phyloP scores from a whole-genome alignment of 2,888 invertebrate species.

The Rhabditoides inermis region DNA sequence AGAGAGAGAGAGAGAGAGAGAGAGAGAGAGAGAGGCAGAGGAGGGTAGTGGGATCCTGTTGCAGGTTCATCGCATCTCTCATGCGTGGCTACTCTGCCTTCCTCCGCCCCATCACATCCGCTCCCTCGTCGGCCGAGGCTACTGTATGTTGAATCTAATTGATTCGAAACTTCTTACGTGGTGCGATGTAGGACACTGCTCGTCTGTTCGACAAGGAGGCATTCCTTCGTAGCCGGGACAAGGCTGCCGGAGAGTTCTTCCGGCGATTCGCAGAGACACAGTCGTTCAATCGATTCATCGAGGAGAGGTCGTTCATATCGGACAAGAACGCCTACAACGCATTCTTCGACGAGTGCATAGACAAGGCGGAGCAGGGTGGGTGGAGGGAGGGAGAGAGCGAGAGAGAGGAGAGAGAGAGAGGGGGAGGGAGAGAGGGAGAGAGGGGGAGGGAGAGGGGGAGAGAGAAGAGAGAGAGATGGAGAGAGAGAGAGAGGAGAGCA shows the following conservation, averaged over 20 bases:
- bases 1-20: not conserved
- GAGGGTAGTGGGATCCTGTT: not conserved
- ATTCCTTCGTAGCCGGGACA: slow-evolving; percentile 79
- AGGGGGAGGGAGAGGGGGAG: no score
- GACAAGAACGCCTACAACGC: slow-evolving; percentile 82
- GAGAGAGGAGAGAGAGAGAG: not conserved
- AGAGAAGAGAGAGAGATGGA: no score
- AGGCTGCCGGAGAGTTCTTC: slow-evolving; percentile 57
- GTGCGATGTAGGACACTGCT: slow-evolving; percentile 82
- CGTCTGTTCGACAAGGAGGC: slow-evolving; percentile 84
- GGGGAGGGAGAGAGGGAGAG: no score
- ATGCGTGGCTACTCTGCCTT: slow-evolving; percentile 54
- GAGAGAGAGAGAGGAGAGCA: not conserved
- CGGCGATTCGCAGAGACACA: slow-evolving; percentile 44
- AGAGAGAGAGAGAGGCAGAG: not conserved
- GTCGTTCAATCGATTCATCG: slow-evolving; percentile 72
- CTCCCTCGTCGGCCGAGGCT: slow-evolving; percentile 73
- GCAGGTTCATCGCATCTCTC: slow-evolving; percentile 42
- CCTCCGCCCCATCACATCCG: slow-evolving; percentile 54
- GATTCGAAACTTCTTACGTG: no score
- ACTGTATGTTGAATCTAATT: no score
- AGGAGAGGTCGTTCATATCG: slow-evolving; percentile 95
- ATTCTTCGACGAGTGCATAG: slow-evolving; percentile 93
- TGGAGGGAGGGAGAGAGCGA: not conserved
- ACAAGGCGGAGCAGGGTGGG: no score